These are phyloP conservation scores for Pyrocephalus nanus DNA, from an alignment of 2,797 vertebrate genomes.

Conservation along the genomic window DNA sequence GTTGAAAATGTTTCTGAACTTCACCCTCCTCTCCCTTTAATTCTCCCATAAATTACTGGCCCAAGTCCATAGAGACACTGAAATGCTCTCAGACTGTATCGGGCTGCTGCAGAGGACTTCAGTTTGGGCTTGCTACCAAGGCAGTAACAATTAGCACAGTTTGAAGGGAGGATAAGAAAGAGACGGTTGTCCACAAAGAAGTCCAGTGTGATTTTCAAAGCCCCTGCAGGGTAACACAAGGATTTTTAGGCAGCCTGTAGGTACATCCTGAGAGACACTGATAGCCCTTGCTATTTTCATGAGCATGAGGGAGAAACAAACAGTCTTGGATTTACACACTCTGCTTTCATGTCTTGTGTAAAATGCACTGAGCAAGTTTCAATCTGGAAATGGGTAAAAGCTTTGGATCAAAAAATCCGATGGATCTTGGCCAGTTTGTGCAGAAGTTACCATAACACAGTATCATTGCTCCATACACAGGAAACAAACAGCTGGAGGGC, in stretches of 20 bases:
- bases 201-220: not conserved
- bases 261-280: not conserved
- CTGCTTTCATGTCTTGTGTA: not conserved
- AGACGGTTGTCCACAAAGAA: not conserved
- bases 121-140: not conserved
- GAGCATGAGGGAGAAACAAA: constrained; percentile 3
- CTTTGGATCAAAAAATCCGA: constrained; percentile 11
- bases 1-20: constrained; percentile 30
- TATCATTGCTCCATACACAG: constrained; percentile 11
- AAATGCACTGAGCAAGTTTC: not conserved
- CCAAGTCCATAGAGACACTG: not conserved
- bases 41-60: not conserved
- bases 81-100: not conserved
- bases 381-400: constrained; percentile 57
- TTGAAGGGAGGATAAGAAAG: not conserved
- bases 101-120: not conserved
- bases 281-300: not conserved
- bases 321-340: not conserved
- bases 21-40: not conserved
- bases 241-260: not conserved
- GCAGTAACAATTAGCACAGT: not conserved
- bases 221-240: rapidly evolving
- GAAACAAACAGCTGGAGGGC: constrained; percentile 58
- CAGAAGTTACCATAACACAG: constrained; percentile 37
- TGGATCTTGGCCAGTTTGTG: constrained; percentile 38